Conservation (phyloP, 2,797 vertebrate species). For the Hipposideros larvatus region DNA sequence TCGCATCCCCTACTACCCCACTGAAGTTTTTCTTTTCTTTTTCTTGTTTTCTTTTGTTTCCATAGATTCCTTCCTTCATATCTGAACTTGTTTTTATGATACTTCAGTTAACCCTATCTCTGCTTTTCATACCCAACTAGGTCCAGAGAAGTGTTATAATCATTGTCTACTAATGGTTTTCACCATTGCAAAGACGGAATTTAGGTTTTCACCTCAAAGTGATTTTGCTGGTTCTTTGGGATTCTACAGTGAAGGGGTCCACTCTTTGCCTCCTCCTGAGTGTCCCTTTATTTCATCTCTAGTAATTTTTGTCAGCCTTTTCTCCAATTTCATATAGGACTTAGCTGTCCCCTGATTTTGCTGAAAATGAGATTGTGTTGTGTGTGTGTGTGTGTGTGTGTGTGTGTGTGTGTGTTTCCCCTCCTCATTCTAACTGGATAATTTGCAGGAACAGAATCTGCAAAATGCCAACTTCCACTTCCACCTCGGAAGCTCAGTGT, state of each 20-base stretch:
- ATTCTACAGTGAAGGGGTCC: not conserved
- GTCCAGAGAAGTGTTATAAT: not conserved
- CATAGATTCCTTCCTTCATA: not conserved
- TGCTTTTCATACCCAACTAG: not conserved
- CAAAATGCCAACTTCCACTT: not conserved
- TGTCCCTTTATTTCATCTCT: not conserved
- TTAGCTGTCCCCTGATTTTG: not conserved
- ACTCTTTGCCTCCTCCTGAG: not conserved
- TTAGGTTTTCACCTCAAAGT: not conserved
- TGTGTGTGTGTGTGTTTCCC: not conserved
- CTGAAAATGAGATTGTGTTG: not conserved
- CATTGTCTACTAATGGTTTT: not conserved
- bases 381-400: too few species aligned
- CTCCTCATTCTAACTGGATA: not conserved
- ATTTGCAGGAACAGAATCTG: not conserved
- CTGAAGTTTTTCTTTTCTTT: not conserved
- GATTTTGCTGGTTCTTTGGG: not conserved
- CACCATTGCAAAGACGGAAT: not conserved
- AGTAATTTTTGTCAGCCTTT: not conserved
- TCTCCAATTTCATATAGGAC: not conserved
- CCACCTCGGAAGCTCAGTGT: not conserved
- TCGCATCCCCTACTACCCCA: not conserved
- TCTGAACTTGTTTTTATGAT: not conserved
- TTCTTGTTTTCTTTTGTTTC: not conserved
- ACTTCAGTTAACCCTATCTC: not conserved